Conservation (phyloP, 2,113 vertebrate species). For the Forbesichthys papilliferus region DNA sequence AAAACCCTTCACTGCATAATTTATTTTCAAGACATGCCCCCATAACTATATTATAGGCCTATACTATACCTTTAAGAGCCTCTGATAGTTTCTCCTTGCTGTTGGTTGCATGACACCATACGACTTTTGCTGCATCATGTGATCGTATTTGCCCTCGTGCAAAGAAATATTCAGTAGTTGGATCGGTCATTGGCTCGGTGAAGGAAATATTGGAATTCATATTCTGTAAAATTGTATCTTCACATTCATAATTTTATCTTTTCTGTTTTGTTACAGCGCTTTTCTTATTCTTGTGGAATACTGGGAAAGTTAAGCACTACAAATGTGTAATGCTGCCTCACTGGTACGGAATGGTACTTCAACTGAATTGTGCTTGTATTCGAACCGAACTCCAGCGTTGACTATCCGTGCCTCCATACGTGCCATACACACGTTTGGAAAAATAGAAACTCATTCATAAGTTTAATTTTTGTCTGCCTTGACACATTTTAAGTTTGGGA, state of each 20-base stretch:
- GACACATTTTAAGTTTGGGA: no score
- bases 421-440: no score
- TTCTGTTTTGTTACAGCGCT: not conserved
- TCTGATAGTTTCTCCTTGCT: constrained; percentile 71
- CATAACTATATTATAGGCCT: not conserved
- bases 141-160: constrained; percentile 53
- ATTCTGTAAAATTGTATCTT: not conserved
- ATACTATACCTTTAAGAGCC: constrained; percentile 74
- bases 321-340: not conserved
- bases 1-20: no score
- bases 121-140: constrained; percentile 78
- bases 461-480: no score
- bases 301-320: not conserved
- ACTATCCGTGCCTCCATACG: no score
- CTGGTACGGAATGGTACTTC: no score
- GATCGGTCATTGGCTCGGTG: constrained; percentile 54
- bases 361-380: no score
- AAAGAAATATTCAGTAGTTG: constrained; percentile 78
- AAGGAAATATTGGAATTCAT: not conserved
- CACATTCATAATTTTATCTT: not conserved
- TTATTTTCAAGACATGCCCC: no score
- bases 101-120: constrained; percentile 85
- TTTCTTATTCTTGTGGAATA: not conserved
- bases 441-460: no score
- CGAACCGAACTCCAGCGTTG: no score